Conservation (phyloP, 2,888 invertebrate genomes). For the Syrphus vitripennis region DNA sequence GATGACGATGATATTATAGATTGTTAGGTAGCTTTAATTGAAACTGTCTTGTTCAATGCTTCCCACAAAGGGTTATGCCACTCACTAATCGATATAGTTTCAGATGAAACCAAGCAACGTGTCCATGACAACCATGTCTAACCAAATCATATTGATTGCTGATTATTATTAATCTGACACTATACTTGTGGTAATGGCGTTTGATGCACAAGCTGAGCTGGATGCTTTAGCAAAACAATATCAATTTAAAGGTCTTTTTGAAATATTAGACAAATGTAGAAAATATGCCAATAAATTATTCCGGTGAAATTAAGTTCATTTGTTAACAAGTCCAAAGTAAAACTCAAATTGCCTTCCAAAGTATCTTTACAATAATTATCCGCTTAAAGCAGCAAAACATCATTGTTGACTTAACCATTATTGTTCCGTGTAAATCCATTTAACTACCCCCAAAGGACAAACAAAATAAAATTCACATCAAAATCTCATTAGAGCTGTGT, state of each 20-base stretch:
- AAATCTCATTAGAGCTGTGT: slow-evolving; percentile 47
- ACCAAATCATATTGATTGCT: background rate
- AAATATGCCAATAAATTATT: too few species aligned
- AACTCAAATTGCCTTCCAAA: background rate
- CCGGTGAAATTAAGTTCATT: too few species aligned
- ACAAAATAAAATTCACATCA: slow-evolving; percentile 51
- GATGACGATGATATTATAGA: background rate
- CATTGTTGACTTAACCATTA: slow-evolving; percentile 13
- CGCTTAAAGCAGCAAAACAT: slow-evolving; percentile 1
- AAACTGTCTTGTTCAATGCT: background rate
- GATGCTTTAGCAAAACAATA: background rate
- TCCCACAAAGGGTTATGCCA: background rate
- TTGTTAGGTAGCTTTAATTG: background rate
- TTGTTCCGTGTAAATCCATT: slow-evolving; percentile 8
- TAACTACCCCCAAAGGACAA: background rate
- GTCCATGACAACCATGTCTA: background rate
- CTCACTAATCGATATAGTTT: background rate
- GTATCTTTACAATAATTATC: slow-evolving; percentile 14
- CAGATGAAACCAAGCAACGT: background rate
- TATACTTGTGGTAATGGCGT: background rate
- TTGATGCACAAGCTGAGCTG: background rate
- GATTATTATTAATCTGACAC: background rate
- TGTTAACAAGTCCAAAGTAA: too few species aligned
- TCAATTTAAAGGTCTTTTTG: background rate
- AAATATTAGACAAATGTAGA: too few species aligned